These are phyloP conservation scores for Nomia melanderi DNA, from an alignment of 1,140 invertebrate genomes.

Conservation along the genomic window DNA sequence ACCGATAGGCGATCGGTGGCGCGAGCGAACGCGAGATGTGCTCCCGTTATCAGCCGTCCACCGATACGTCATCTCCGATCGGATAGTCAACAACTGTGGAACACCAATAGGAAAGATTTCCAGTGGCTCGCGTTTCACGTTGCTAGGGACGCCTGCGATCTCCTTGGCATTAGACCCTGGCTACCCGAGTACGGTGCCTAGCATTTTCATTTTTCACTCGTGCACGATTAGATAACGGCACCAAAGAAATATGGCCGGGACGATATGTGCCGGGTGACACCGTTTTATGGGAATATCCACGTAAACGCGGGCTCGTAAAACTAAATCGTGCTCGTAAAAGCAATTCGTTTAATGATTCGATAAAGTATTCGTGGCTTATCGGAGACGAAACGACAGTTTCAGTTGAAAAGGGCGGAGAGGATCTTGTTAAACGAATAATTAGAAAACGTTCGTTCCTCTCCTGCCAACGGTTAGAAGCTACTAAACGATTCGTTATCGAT, in stretches of 20 bases:
- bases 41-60: conserved; percentile 38
- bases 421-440: too few relatives aligned
- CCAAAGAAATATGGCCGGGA: background rate
- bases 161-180: conserved; percentile 66
- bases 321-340: background rate
- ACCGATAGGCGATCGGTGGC: too few relatives aligned
- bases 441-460: too few relatives aligned
- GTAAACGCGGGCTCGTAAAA: background rate
- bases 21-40: background rate
- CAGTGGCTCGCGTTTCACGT: conserved; percentile 30
- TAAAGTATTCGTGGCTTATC: too few relatives aligned
- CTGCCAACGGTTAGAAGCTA: too few relatives aligned
- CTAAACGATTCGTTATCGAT: too few relatives aligned
- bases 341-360: background rate
- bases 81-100: conserved; percentile 34
- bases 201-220: conserved; percentile 56
- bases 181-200: conserved; percentile 4
- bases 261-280: background rate
- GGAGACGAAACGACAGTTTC: too few relatives aligned
- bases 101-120: conserved; percentile 58
- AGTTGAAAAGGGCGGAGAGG: too few relatives aligned
- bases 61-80: conserved; percentile 11
- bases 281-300: background rate
- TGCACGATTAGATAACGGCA: conserved; percentile 64
- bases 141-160: conserved; percentile 28